These are phyloP conservation scores for Canis aureus DNA, from an alignment of 2,113 vertebrate species.

Conservation along the genomic window DNA sequence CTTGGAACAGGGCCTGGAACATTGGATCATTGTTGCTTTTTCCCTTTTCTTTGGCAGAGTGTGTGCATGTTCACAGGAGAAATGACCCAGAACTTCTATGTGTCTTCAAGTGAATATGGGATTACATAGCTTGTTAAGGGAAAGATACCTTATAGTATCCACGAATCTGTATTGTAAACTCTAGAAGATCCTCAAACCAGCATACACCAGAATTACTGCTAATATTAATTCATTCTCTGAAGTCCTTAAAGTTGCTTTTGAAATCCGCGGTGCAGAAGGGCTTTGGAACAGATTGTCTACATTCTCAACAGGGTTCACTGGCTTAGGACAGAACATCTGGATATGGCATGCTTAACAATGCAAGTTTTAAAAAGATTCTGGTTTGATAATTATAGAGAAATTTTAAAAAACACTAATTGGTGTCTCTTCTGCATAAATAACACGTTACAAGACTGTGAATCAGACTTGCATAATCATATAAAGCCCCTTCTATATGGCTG, in stretches of 20 bases:
- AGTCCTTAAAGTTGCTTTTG: background rate
- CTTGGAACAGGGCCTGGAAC: background rate
- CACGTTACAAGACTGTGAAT: accelerated
- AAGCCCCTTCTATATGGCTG: accelerated
- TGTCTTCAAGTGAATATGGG: background rate
- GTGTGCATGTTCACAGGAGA: background rate
- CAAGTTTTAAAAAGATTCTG: background rate
- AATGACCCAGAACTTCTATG: accelerated
- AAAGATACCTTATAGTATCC: background rate
- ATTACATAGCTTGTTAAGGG: background rate
- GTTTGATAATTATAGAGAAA: background rate
- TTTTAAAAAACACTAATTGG: background rate
- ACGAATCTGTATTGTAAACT: background rate
- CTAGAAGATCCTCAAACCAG: background rate
- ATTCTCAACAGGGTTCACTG: background rate
- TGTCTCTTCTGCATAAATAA: background rate
- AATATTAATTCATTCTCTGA: background rate
- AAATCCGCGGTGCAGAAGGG: background rate
- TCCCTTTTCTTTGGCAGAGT: background rate
- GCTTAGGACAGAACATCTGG: background rate
- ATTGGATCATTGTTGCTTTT: accelerated
- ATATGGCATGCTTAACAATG: background rate
- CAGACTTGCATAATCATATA: background rate
- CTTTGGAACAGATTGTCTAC: background rate
- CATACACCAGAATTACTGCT: background rate